These are phyloP conservation scores for Bothrops alternatus DNA, from an alignment of 2,797 vertebrate genomes.

Conservation along the genomic window DNA sequence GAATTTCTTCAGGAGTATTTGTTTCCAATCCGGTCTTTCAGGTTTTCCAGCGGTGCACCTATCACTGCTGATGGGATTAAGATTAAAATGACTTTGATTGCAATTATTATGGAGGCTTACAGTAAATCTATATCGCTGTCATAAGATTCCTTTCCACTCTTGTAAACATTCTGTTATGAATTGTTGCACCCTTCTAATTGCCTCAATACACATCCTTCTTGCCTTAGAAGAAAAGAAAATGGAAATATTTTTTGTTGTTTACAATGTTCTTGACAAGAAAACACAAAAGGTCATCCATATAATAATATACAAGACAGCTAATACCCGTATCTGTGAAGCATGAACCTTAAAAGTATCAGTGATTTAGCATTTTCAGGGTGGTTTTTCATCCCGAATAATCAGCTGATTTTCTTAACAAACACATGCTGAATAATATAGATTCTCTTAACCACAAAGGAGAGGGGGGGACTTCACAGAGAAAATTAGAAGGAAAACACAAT, in stretches of 20 bases:
- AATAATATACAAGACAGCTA: neutral
- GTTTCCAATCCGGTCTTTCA: neutral
- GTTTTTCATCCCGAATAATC: neutral
- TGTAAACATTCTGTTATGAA: neutral
- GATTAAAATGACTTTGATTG: neutral
- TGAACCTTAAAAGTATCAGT: neutral
- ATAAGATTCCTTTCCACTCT: neutral
- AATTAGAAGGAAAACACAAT: neutral
- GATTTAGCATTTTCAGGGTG: neutral
- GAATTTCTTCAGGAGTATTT: neutral
- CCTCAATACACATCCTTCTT: neutral
- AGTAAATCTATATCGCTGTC: neutral
- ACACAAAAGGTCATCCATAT: neutral
- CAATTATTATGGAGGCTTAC: neutral
- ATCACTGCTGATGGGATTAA: neutral
- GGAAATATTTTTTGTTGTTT: conserved; percentile 2
- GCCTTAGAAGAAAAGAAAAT: neutral
- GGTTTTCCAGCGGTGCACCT: neutral
- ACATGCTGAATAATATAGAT: neutral
- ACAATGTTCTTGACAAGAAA: neutral
- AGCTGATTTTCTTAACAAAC: neutral
- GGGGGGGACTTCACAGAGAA: rapidly evolving
- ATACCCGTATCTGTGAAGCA: neutral
- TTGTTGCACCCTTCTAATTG: neutral
- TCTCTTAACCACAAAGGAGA: neutral